Evolutionary conservation across 2,888 invertebrate species (phyloP).

Genomic region (Drosophila fulvimacula): DNA sequence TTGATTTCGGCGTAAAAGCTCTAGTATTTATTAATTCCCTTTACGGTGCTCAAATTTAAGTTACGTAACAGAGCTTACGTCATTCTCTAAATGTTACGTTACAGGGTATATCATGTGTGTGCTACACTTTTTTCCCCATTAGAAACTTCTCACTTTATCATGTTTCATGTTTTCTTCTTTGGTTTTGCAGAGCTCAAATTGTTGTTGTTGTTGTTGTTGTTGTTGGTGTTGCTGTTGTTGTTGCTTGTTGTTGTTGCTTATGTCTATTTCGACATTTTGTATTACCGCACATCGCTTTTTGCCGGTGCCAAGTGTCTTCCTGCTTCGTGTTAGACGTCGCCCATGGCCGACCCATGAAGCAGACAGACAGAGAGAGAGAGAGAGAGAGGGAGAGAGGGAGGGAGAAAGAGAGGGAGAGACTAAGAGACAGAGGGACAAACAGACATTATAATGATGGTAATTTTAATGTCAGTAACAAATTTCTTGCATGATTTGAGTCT

Average conservation of each 20-base stretch:
- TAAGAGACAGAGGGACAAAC: conserved; percentile 8
- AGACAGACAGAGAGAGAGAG: neutral
- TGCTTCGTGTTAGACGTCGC: conserved; percentile 62
- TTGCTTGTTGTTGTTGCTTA: conserved; percentile 28
- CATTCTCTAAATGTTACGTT: neutral
- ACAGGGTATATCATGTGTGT: conserved; percentile 32
- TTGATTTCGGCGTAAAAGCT: neutral
- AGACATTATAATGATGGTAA: conserved; percentile 80
- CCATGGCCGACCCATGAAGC: conserved; percentile 10
- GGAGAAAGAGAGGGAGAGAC: conserved; percentile 5
- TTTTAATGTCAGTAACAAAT: conserved; percentile 80
- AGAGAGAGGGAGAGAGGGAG: neutral
- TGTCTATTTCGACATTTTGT: conserved; percentile 76
- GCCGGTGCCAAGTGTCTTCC: conserved; percentile 56
- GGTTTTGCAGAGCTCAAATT: conserved; percentile 21
- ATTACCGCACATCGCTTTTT: conserved; percentile 73
- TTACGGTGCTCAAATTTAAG: neutral
- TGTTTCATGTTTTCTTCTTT: conserved; percentile 54
- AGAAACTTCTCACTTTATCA: conserved; percentile 38
- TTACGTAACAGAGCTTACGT: neutral
- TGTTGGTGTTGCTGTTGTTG: conserved; percentile 23
- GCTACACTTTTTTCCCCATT: neutral
- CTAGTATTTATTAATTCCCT: neutral
- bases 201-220: conserved; percentile 11
- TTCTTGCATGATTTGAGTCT: conserved; percentile 77